Conservation (phyloP, 2,888 invertebrate species). For the Monoplex corrugatus region DNA sequence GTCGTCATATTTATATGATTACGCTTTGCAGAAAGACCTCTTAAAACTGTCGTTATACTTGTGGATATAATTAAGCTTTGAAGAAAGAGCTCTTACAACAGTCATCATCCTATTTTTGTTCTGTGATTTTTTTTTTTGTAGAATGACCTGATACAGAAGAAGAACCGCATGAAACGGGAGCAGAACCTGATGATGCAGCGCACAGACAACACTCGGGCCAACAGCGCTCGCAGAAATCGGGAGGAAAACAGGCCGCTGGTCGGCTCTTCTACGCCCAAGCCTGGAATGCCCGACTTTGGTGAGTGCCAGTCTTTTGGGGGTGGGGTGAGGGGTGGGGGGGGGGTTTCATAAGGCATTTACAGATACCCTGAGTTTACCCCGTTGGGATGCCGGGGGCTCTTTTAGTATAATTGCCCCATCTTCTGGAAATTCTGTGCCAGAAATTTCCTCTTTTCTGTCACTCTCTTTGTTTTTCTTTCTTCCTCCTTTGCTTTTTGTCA, state of each 20-base stretch:
- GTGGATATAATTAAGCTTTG: not conserved
- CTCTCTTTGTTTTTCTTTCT: too few species aligned
- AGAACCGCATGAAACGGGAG: constrained; percentile 68
- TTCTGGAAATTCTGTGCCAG: too few species aligned
- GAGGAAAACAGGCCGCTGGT: constrained; percentile 73
- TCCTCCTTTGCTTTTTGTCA: too few species aligned
- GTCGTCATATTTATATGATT: not conserved
- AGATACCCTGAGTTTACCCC: too few species aligned
- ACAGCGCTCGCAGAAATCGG: constrained; percentile 63
- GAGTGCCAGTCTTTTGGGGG: too few species aligned
- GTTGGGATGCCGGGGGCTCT: too few species aligned
- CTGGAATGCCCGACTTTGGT: constrained; percentile 53
- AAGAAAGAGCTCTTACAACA: not conserved
- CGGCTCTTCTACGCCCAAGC: constrained; percentile 60
- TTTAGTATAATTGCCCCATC: too few species aligned
- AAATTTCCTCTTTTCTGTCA: too few species aligned
- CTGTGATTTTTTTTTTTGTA: too few species aligned
- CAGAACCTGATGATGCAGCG: constrained; percentile 71
- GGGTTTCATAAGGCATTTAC: too few species aligned
- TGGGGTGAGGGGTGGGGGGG: too few species aligned
- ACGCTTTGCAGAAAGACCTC: not conserved
- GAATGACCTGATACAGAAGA: constrained; percentile 68
- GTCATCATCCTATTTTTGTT: too few species aligned
- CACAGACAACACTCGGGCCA: constrained; percentile 70
- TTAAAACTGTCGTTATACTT: not conserved